Base-by-base conservation (phyloP, 2,113 vertebrate genomes). In the Pipra filicauda region DNA sequence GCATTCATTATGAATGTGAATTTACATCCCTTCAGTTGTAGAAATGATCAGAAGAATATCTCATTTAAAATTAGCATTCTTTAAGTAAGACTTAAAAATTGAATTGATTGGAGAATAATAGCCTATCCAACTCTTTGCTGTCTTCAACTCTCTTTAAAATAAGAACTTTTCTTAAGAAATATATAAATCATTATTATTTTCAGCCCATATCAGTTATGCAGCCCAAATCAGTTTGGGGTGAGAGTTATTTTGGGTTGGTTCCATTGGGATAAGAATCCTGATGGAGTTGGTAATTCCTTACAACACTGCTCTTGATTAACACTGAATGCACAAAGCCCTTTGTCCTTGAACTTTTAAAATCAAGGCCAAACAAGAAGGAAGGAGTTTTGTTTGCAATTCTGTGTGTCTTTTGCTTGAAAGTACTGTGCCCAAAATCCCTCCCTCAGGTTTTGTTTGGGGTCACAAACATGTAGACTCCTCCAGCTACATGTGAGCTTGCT, bases 41-140 rank as follows among this genome's bases (percentile, higher is more conserved):
- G 95, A 96, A 97, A 96, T 95, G 93, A 97, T 97, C 97, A 97
- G 96, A 93, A 89, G 96, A 96, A 94, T 94, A 91, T 97, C 95
- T 96, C 84, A 94, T 97, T 97, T 96, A 95, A 97, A 87, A 94
- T 93, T 95, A 96, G 92, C 92, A 91, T 97, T 93, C 95, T 95
- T 95, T 96, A 93, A 97, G 94, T 89, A 97, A 94, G 97, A 82
- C 93, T 97, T 98, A 97, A 91, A 97, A 93, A 90, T 75, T 80
- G 89, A 97, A 97, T 70, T 96, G 96, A 94, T 97, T 97, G 94
- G 92, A 97, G 95, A 91, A 69, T 95, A 95, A 96, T 95, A 95
- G 95, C 76, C 85, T 95, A 93, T 96, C 92, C 85, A 88, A 57
- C 30, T 83, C 89, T 94, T 85, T 67, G 72, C 84, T 85, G 86